Evolutionary conservation across 2,797 vertebrate genomes (phyloP).

Genomic region (Gambusia yucatana): DNA sequence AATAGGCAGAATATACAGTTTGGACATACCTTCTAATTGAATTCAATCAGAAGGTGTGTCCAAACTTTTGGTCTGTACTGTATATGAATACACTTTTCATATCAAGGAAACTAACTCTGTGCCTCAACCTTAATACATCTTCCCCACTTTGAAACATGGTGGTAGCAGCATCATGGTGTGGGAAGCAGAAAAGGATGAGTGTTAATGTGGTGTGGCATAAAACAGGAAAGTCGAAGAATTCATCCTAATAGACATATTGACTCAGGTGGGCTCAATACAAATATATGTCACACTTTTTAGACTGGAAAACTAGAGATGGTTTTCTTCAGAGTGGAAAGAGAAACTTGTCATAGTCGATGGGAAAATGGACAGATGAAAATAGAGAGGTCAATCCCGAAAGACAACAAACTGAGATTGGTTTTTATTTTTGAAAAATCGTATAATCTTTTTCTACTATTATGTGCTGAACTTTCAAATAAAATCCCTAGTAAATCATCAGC

Average conservation of each 20-base stretch:
- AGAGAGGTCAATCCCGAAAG: neutral
- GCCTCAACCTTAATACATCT: neutral
- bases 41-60: no score
- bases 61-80: no score
- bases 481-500: neutral
- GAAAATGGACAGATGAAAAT: neutral
- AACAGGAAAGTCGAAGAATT: neutral
- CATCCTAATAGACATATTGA: neutral
- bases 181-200: neutral
- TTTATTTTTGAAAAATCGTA: neutral
- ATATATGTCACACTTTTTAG: neutral
- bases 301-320: neutral
- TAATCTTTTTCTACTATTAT: neutral
- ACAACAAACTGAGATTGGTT: neutral
- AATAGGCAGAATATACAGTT: neutral
- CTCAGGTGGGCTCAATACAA: neutral
- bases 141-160: neutral
- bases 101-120: neutral
- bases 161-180: neutral
- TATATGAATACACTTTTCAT: neutral
- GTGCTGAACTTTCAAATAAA: neutral
- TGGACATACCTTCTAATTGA: no score
- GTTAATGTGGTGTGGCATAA: neutral
- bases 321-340: neutral
- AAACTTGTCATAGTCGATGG: neutral